Evolutionary conservation across 2,113 vertebrate species (phyloP).

Genomic region (Paramisgurnus dabryanus): DNA sequence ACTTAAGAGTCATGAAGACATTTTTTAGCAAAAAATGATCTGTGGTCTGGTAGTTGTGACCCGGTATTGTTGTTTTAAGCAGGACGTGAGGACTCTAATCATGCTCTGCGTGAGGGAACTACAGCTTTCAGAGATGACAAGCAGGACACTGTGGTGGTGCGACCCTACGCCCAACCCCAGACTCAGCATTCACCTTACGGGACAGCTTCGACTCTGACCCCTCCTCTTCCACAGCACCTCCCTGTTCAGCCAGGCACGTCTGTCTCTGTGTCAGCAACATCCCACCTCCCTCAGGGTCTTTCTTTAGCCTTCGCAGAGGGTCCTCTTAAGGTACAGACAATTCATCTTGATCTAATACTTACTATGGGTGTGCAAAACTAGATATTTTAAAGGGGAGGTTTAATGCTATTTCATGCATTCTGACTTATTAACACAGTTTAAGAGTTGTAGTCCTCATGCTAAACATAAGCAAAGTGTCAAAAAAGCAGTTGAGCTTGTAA

Average conservation of each 20-base stretch:
- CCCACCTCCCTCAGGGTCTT: slow-evolving; percentile 88
- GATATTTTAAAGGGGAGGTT: too few species aligned
- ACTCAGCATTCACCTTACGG: slow-evolving; percentile 78
- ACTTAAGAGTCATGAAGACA: not conserved
- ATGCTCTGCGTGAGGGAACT: slow-evolving; percentile 77
- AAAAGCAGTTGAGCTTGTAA: too few species aligned
- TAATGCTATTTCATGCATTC: too few species aligned
- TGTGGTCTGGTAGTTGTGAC: not conserved
- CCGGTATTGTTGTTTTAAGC: slow-evolving; percentile 9
- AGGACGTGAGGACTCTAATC: slow-evolving; percentile 83
- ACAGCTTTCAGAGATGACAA: slow-evolving; percentile 88
- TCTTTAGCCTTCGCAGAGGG: slow-evolving; percentile 88
- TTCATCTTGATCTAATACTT: not conserved
- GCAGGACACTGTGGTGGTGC: slow-evolving; percentile 94
- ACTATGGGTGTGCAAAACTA: not conserved
- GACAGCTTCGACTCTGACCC: slow-evolving; percentile 64
- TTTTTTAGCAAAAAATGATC: not conserved
- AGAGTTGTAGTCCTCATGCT: too few species aligned
- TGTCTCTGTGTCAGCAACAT: slow-evolving; percentile 81
- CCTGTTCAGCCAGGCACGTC: slow-evolving; percentile 83
- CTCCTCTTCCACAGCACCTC: slow-evolving; percentile 77
- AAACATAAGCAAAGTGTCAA: too few species aligned
- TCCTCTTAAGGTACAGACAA: slow-evolving; percentile 85
- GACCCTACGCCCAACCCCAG: slow-evolving; percentile 90
- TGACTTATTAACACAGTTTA: too few species aligned